A percentile compares a stretch with the other conserved stretches of the same genome.
phyloP scores from a whole-genome alignment of 2,888 invertebrate genomes.

The Sabellastarte sp. region DNA sequence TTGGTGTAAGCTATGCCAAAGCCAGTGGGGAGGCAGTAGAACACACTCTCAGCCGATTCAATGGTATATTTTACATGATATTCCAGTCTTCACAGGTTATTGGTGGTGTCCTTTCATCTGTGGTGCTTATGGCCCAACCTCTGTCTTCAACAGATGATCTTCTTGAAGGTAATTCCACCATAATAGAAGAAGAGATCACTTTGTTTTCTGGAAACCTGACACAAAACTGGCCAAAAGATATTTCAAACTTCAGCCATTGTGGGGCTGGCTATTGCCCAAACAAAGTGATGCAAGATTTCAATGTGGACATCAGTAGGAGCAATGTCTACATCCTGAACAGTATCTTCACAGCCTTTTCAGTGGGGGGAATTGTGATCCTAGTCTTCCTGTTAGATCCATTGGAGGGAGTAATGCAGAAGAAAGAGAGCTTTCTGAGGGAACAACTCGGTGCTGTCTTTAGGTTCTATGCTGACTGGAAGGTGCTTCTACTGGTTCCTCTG shows the following conservation, averaged over 20 bases:
- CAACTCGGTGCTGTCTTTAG: conserved; percentile 37
- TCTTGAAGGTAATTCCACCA: not conserved
- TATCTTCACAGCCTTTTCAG: conserved; percentile 38
- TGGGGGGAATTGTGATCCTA: conserved; percentile 38
- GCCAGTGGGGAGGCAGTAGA: conserved; percentile 35
- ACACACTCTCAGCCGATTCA: conserved; percentile 44
- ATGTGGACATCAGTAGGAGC: conserved; percentile 15
- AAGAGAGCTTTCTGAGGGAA: conserved; percentile 18
- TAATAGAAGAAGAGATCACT: not conserved
- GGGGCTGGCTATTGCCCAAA: conserved; percentile 40
- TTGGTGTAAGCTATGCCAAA: conserved; percentile 41
- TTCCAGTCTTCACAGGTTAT: conserved; percentile 44
- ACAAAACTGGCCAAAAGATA: no score
- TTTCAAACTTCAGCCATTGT: conserved; percentile 25
- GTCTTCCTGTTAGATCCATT: conserved; percentile 43
- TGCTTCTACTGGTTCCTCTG: conserved; percentile 39
- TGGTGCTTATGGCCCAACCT: conserved; percentile 19
- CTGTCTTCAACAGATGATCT: no score
- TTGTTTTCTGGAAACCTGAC: not conserved
- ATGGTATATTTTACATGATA: conserved; percentile 50
- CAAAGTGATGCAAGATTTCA: not conserved
- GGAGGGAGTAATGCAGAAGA: conserved; percentile 29
- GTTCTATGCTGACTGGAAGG: conserved; percentile 38
- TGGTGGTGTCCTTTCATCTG: conserved; percentile 29
- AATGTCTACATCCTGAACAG: conserved; percentile 40